Evolutionary conservation across 1,140 invertebrate species (phyloP).

Genomic region (Caerostris darwini): DNA sequence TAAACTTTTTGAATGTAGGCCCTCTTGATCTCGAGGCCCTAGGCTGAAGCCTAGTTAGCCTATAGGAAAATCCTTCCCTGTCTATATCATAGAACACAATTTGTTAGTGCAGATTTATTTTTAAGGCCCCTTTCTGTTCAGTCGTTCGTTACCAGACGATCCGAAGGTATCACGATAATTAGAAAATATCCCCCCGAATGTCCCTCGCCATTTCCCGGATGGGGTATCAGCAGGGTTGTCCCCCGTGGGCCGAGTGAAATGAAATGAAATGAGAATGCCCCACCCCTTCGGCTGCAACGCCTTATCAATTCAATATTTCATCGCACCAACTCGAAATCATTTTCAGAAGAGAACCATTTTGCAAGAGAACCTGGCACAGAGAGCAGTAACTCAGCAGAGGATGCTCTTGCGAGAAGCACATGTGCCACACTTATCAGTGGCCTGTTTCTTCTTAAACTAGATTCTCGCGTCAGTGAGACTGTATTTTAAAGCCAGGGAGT

Average conservation of each 20-base stretch:
- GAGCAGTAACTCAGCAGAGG: neutral
- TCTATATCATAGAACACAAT: no score
- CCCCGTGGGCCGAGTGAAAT: constrained; percentile 2
- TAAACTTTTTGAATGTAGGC: no score
- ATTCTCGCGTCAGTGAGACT: neutral
- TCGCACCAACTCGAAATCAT: constrained; percentile 2
- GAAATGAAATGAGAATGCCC: constrained; percentile 27
- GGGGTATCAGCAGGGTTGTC: neutral
- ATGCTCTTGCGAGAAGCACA: neutral
- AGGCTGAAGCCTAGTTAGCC: no score
- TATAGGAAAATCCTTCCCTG: no score
- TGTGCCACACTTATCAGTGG: neutral
- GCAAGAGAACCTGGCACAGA: neutral
- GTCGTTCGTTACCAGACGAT: neutral
- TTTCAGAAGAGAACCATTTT: neutral
- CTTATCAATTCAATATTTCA: constrained; percentile 52
- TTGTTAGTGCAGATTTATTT: neutral
- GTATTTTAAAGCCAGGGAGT: neutral
- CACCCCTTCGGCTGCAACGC: neutral
- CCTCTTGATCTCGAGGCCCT: no score
- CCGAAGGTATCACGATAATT: neutral
- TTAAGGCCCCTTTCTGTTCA: neutral
- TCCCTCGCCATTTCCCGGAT: neutral
- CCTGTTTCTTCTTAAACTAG: neutral
- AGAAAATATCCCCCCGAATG: constrained; percentile 7